Conservation (phyloP, 2,113 vertebrate species). For the Calyptommatus sinebrachiatus region DNA sequence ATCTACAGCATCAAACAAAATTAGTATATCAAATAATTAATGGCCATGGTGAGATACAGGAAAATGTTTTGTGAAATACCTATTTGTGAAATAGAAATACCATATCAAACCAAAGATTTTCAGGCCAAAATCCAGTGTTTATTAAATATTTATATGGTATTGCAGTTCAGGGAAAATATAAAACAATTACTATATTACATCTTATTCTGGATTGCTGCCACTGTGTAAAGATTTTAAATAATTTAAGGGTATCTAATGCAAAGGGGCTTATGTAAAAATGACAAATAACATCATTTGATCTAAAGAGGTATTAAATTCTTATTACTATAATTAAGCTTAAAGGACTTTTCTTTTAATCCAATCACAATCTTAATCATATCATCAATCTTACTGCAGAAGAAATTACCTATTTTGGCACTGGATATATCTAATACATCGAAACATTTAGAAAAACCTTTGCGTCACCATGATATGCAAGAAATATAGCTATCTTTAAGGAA, state of each 20-base stretch:
- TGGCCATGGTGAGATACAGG: not conserved
- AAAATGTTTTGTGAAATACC: not conserved
- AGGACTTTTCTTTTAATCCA: slow-evolving; percentile 24
- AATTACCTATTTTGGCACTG: not conserved
- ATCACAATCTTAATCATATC: not conserved
- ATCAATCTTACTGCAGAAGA: not conserved
- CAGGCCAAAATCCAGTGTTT: not conserved
- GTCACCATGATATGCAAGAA: not conserved
- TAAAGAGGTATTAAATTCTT: slow-evolving; percentile 22
- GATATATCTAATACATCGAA: slow-evolving; percentile 1
- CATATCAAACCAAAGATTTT: slow-evolving; percentile 9
- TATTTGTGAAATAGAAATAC: slow-evolving; percentile 18
- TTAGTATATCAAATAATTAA: not conserved
- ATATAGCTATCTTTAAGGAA: slow-evolving; percentile 22
- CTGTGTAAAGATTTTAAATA: slow-evolving; percentile 34
- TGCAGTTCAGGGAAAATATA: not conserved
- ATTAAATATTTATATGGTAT: not conserved
- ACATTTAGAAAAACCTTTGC: slow-evolving; percentile 14
- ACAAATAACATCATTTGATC: slow-evolving; percentile 9
- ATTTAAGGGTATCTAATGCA: not conserved
- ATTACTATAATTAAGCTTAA: slow-evolving; percentile 19
- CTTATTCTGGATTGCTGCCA: slow-evolving; percentile 27
- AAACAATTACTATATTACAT: not conserved
- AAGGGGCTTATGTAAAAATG: slow-evolving; percentile 27
- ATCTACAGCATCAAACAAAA: not conserved